Conservation (phyloP, 2,888 invertebrate genomes). For the Hydriomena furcata region DNA sequence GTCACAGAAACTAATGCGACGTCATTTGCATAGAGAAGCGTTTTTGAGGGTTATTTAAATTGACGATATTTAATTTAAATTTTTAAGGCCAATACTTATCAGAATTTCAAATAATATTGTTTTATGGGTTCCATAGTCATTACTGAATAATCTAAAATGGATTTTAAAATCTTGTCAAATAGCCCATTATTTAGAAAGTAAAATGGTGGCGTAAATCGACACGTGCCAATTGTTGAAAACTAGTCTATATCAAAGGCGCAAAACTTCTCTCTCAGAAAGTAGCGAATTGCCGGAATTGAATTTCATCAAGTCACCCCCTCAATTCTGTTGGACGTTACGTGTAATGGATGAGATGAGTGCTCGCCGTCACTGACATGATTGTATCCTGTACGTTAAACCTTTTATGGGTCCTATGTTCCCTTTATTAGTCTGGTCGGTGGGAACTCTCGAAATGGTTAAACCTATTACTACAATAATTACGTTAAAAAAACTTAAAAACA, state of each 20-base stretch:
- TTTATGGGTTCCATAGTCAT: too few species aligned
- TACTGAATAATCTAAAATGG: too few species aligned
- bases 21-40: too few species aligned
- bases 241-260: slow-evolving; percentile 30
- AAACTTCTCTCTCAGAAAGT: slow-evolving; percentile 37
- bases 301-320: slow-evolving; percentile 39
- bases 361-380: slow-evolving; percentile 36
- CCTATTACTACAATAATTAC: slow-evolving; percentile 8
- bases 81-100: too few species aligned
- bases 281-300: slow-evolving; percentile 39
- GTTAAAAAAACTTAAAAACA: too few species aligned
- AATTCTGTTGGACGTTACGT: slow-evolving; percentile 39
- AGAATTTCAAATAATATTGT: too few species aligned
- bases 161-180: too few species aligned
- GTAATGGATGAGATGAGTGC: slow-evolving; percentile 41
- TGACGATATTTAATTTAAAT: too few species aligned
- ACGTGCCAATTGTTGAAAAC: slow-evolving; percentile 18
- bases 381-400: slow-evolving; percentile 32
- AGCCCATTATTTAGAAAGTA: not conserved
- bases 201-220: slow-evolving; percentile 10
- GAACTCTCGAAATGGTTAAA: slow-evolving; percentile 14
- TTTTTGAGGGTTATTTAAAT: too few species aligned
- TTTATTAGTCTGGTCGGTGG: slow-evolving; percentile 25
- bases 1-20: too few species aligned
- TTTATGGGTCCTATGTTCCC: slow-evolving; percentile 27